Evolutionary conservation across 2,888 invertebrate species (phyloP).

Genomic region (Leucoptera coffeella): DNA sequence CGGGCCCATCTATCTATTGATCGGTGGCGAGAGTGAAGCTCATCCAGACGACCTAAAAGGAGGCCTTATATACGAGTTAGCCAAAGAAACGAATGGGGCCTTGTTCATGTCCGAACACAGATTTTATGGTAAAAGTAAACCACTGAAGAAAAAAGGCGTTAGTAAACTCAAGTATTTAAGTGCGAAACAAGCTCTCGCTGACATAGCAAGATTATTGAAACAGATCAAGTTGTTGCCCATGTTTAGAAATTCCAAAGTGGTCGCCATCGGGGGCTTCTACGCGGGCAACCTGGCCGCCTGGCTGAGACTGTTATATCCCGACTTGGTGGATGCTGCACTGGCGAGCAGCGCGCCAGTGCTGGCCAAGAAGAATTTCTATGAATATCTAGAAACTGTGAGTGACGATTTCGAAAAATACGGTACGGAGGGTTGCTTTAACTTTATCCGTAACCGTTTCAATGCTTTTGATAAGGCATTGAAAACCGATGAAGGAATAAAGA

Average conservation of each 20-base stretch:
- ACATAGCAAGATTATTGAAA: conserved; percentile 18
- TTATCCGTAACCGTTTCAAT: conserved; percentile 16
- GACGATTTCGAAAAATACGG: conserved; percentile 27
- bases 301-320: conserved; percentile 27
- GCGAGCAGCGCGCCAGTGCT: conserved; percentile 38
- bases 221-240: conserved; percentile 13
- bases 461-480: conserved; percentile 18
- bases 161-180: conserved; percentile 24
- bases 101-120: conserved; percentile 27
- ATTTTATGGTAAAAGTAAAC: conserved; percentile 36
- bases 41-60: conserved; percentile 16
- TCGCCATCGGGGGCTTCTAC: conserved; percentile 34
- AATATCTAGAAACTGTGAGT: conserved; percentile 30
- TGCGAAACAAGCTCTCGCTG: conserved; percentile 29
- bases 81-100: conserved; percentile 31
- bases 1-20: conserved; percentile 26
- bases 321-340: conserved; percentile 27
- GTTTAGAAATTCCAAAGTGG: conserved; percentile 22
- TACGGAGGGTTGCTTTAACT: conserved; percentile 15
- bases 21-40: conserved; percentile 26
- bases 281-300: conserved; percentile 37
- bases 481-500: conserved; percentile 16
- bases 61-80: conserved; percentile 25
- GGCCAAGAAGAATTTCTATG: conserved; percentile 30
- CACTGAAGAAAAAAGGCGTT: conserved; percentile 15